Evolutionary conservation across 2,797 vertebrate species (phyloP), one percentile per base, ranked within the genome.

Genomic region (Muraenolepis orangiensis): DNA sequence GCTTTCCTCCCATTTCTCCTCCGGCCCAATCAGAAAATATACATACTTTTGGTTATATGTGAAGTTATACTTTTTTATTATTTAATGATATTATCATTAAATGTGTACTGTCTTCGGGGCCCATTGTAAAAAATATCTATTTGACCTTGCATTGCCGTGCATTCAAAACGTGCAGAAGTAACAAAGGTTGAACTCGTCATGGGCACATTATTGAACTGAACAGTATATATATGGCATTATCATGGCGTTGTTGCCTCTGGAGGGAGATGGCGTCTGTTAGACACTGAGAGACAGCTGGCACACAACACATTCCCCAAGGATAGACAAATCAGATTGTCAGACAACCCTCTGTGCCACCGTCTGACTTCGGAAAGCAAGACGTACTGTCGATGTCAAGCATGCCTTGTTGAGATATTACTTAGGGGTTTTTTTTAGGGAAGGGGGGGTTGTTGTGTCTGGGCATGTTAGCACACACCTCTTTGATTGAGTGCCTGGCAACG

Each of bases 291-390:
- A 81, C 78, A 73, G 83, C 81, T 74, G 79, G 74, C 77, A n/a
- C 77, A 71, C 72, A 32, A 71, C 72, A 71, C 72, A 32, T 83
- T 84, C 86, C 78, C 77, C 23, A 31, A 73, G 74, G 77, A 81
- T 29, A 73, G 40, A 57, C 61, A 75, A 85, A 86, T 89, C 81
- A 80, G 75, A 87, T 40, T 81, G 83, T 89, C 83, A 76, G 81
- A 36, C 57, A 70, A 78, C 78, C 82, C 74, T 4, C 70, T 32
- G 71, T 14, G 36, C 42, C 30, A 74, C 72, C 74, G 71, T 1
- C 78, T 66, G 76, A 79, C 81, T 78, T 87, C 78, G 77, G 72
- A 69, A 72, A 74, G 73, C 72, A 75, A 46, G 71, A 74, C 80
- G 76, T 73, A 67, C 77, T 66, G 85, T 83, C 84, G 71, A 79